Percentiles rank a stretch among this genome's conserved stretches.
phyloP scores from a whole-genome alignment of 2,113 vertebrate genomes.

The mouse (Mus musculus) region GRCm39 chr8:61696001-61696500 shows the following conservation, averaged over 20 bases:
- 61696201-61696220: background rate
- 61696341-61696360: constrained; percentile 4
- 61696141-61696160: no score
- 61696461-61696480: constrained; percentile 48
- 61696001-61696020: background rate
- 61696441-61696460: constrained; percentile 21
- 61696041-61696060: background rate
- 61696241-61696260: background rate
- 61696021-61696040: background rate
- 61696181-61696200: background rate
- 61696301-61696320: background rate
- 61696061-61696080: background rate
- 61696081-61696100: background rate
- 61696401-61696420: background rate
- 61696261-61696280: background rate
- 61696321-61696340: background rate
- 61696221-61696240: constrained; percentile 17
- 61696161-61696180: background rate
- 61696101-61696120: no score
- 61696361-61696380: background rate
- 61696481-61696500: background rate
- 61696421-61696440: constrained; percentile 45
- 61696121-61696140: no score
- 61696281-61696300: background rate
- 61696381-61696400: background rate